Evolutionary conservation across 1,140 invertebrate species (phyloP).

Genomic region (Tenebrio molitor): DNA sequence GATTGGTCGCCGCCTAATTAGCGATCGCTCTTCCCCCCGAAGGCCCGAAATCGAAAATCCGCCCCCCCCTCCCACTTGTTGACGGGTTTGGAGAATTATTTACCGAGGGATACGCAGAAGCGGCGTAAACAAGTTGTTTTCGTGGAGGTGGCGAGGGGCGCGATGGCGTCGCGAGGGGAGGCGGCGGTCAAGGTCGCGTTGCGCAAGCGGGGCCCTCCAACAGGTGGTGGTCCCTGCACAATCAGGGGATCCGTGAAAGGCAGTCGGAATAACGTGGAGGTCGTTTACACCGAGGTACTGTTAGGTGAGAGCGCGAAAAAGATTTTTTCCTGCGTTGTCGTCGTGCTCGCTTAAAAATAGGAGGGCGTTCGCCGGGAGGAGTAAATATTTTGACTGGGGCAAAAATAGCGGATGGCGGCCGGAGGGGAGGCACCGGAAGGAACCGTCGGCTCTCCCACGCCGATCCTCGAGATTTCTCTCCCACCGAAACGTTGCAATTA

Average conservation of each 20-base stretch:
- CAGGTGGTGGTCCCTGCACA: background rate
- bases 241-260: constrained; percentile 21
- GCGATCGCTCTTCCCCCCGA: background rate
- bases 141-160: background rate
- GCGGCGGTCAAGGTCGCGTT: constrained; percentile 31
- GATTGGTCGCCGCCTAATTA: constrained; percentile 13
- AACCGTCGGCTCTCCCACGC: background rate
- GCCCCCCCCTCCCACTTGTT: background rate
- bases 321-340: no score
- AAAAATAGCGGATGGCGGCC: background rate
- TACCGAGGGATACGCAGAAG: background rate
- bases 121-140: constrained; percentile 20
- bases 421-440: background rate
- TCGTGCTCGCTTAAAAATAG: no score
- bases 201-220: background rate
- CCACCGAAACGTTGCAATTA: no score
- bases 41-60: background rate
- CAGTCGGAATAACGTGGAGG: constrained; percentile 34
- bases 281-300: constrained; percentile 43
- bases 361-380: background rate
- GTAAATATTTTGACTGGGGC: background rate
- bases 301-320: constrained; percentile 10
- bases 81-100: background rate
- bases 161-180: background rate
- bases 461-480: background rate